These are phyloP conservation scores for Burhinus oedicnemus DNA, from an alignment of 2,113 vertebrate genomes.

Conservation along the genomic window DNA sequence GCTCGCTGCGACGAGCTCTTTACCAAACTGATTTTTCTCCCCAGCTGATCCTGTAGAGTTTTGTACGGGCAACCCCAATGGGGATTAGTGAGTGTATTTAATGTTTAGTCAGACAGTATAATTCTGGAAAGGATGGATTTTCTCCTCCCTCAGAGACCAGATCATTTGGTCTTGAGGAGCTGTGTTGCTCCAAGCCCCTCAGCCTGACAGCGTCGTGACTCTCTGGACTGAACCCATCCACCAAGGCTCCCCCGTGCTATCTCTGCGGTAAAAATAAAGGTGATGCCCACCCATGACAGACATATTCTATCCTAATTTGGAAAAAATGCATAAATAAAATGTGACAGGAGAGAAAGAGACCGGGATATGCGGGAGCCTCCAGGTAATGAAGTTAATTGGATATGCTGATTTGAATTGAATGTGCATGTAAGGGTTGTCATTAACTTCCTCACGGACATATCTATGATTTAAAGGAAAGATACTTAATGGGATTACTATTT, in stretches of 20 bases:
- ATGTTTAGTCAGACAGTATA: not conserved
- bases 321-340: constrained; percentile 31
- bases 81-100: not conserved
- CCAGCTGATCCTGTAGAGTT: not conserved
- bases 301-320: not conserved
- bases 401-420: constrained; percentile 67
- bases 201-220: not conserved
- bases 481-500: constrained; percentile 48
- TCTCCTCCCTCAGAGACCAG: not conserved
- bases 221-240: not conserved
- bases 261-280: not conserved
- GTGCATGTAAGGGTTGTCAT: constrained; percentile 62
- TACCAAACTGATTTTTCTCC: not conserved
- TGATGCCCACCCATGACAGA: not conserved
- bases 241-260: not conserved
- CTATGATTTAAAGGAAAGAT: constrained; percentile 64
- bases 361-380: constrained; percentile 32
- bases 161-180: not conserved
- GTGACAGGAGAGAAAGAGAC: constrained; percentile 5
- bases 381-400: constrained; percentile 74
- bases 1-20: not conserved
- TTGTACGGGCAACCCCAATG: not conserved
- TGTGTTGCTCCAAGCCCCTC: not conserved
- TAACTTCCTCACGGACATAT: constrained; percentile 56
- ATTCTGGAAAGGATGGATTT: not conserved